These are phyloP conservation scores for Ernsta delagoae DNA, from an alignment of 2,888 invertebrate genomes.

Conservation along the genomic window DNA sequence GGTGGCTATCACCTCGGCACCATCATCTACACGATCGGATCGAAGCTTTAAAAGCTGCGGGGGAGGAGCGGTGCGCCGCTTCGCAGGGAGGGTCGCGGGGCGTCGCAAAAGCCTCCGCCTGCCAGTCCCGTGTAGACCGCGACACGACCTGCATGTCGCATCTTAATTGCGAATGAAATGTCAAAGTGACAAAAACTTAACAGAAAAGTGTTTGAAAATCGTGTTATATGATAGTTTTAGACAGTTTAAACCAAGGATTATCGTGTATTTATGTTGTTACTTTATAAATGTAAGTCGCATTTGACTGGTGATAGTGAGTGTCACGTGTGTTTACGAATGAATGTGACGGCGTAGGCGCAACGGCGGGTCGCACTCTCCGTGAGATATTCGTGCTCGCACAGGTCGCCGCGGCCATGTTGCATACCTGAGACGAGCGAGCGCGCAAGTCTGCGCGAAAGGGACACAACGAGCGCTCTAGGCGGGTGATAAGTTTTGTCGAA, in stretches of 20 bases:
- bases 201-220: slow-evolving; percentile 64
- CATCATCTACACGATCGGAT: slow-evolving; percentile 76
- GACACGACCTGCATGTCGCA: slow-evolving; percentile 69
- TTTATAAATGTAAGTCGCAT: slow-evolving; percentile 38
- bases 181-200: slow-evolving; percentile 68
- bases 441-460: slow-evolving; percentile 80
- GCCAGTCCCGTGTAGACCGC: slow-evolving; percentile 78
- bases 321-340: slow-evolving; percentile 83
- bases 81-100: slow-evolving; percentile 66
- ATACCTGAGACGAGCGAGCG: slow-evolving; percentile 82
- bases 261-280: slow-evolving; percentile 36
- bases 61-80: slow-evolving; percentile 58
- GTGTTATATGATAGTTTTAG: slow-evolving; percentile 42
- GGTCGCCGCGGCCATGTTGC: slow-evolving; percentile 84
- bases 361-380: slow-evolving; percentile 79
- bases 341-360: slow-evolving; percentile 82
- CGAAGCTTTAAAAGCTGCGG: slow-evolving; percentile 78
- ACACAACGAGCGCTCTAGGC: slow-evolving; percentile 71
- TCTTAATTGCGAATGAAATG: slow-evolving; percentile 51
- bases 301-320: slow-evolving; percentile 61
- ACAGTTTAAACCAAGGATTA: slow-evolving; percentile 40
- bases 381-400: slow-evolving; percentile 83
- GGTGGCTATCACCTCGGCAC: slow-evolving; percentile 80
- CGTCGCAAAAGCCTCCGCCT: slow-evolving; percentile 73
- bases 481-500: slow-evolving; percentile 69